A percentile compares a stretch with the other conserved stretches of the same genome.
Evolutionary conservation across 2,888 invertebrate species (phyloP).

Genomic region (Drosophila monieri): DNA sequence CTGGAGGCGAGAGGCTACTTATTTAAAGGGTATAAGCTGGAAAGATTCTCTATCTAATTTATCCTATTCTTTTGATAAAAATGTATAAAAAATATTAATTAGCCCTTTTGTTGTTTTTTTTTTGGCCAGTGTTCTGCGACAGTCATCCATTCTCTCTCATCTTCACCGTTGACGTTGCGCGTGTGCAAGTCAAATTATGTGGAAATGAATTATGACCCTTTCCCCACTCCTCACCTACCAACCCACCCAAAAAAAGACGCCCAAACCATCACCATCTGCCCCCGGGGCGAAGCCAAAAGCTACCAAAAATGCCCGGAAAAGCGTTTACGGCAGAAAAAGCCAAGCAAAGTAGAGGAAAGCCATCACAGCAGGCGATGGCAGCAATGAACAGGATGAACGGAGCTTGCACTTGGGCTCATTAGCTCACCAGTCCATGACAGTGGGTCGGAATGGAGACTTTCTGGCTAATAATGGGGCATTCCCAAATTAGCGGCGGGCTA

Average conservation of each 20-base stretch:
- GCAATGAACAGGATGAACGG: constrained; percentile 13
- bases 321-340: constrained; percentile 28
- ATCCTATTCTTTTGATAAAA: neutral
- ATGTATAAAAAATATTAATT: neutral
- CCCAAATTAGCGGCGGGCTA: neutral
- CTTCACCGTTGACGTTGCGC: constrained; percentile 33
- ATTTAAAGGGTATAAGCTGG: neutral
- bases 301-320: constrained; percentile 35
- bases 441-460: neutral
- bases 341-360: constrained; percentile 20
- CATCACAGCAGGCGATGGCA: constrained; percentile 40
- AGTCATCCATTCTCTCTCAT: constrained; percentile 17
- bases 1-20: neutral
- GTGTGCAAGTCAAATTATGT: constrained; percentile 72
- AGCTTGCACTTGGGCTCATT: constrained; percentile 43
- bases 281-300: constrained; percentile 15
- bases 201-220: constrained; percentile 71
- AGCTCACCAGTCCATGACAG: constrained; percentile 8
- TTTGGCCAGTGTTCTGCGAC: constrained; percentile 1
- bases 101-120: neutral
- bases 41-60: neutral
- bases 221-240: constrained; percentile 19
- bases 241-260: neutral
- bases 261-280: constrained; percentile 8
- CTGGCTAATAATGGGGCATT: neutral